phyloP scores from a whole-genome alignment of 2,113 vertebrate genomes.

The Corythoichthys intestinalis region DNA sequence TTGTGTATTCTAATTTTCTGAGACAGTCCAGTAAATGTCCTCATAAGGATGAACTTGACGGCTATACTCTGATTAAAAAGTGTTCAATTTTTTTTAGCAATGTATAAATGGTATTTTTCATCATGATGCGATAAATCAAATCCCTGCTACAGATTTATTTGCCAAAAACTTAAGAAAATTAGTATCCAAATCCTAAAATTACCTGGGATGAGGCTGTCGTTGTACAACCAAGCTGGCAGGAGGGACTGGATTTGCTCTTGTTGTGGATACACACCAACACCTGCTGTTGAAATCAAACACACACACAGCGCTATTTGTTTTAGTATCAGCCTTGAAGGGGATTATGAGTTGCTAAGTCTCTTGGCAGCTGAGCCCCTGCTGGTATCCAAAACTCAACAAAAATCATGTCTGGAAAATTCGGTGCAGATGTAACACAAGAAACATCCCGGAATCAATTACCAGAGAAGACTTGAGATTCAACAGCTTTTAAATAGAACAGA shows the following conservation, averaged over 20 bases:
- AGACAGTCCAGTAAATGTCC: too few species aligned
- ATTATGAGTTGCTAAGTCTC: slow-evolving; percentile 33
- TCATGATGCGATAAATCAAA: too few species aligned
- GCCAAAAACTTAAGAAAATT: too few species aligned
- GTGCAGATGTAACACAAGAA: slow-evolving; percentile 40
- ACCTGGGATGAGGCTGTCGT: slow-evolving; percentile 93
- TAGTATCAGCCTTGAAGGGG: slow-evolving; percentile 18
- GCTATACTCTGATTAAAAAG: too few species aligned
- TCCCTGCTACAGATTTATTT: too few species aligned
- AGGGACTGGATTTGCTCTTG: slow-evolving; percentile 89
- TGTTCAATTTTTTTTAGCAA: too few species aligned
- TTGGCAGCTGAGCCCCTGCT: slow-evolving; percentile 46
- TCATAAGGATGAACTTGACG: too few species aligned
- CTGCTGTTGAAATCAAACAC: slow-evolving; percentile 61
- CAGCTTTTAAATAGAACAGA: slow-evolving; percentile 24
- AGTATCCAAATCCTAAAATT: slow-evolving; percentile 29
- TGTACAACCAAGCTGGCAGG: slow-evolving; percentile 92
- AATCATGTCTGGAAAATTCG: slow-evolving; percentile 31
- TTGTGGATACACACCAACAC: slow-evolving; percentile 86
- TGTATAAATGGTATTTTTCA: too few species aligned
- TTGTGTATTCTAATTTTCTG: too few species aligned
- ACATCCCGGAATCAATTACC: slow-evolving; percentile 31
- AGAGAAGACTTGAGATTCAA: slow-evolving; percentile 14
- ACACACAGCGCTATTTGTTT: slow-evolving; percentile 22
- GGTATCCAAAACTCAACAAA: slow-evolving; percentile 23